A percentile compares a stretch with the other conserved stretches of the same genome.
Evolutionary conservation across 37 sponge, comb jelly and placozoan genomes (phyloP).

Genomic region (Dysidea cf. avara): DNA sequence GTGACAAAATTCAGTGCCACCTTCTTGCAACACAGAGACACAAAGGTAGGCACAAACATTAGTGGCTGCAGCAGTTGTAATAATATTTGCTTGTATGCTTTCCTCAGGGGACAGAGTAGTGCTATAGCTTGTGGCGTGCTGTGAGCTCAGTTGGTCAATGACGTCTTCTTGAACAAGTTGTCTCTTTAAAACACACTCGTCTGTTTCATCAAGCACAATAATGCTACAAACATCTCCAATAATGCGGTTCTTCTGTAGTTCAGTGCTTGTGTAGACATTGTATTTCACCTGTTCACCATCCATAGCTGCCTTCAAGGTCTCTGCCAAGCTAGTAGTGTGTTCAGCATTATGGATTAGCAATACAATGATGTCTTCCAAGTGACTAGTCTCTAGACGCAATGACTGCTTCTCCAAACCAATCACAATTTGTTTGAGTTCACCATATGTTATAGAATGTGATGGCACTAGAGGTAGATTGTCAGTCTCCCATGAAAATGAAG

Average conservation of each 20-base stretch:
- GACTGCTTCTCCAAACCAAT: slow-evolving; percentile 47
- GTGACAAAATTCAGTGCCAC: too few species aligned
- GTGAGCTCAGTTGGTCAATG: too few species aligned
- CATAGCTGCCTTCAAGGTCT: slow-evolving; percentile 54
- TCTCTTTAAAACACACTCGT: too few species aligned
- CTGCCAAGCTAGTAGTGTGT: slow-evolving; percentile 1
- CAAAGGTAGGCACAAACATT: too few species aligned
- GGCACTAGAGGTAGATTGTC: slow-evolving; percentile 38
- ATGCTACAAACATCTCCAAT: too few species aligned
- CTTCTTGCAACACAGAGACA: too few species aligned
- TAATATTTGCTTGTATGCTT: too few species aligned
- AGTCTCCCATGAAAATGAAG: slow-evolving; percentile 19
- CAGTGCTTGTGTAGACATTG: not conserved
- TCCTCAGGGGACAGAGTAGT: too few species aligned
- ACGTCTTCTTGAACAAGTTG: too few species aligned
- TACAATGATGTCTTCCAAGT: slow-evolving; percentile 30
- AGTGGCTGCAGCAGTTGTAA: too few species aligned
- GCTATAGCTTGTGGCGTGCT: too few species aligned
- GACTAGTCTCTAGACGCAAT: slow-evolving; percentile 14
- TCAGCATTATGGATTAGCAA: slow-evolving; percentile 42
- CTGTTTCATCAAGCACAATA: too few species aligned
- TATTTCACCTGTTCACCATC: slow-evolving; percentile 23
- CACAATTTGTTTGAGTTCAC: slow-evolving; percentile 1
- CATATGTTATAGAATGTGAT: not conserved
- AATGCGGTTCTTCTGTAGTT: not conserved